Percentiles rank a stretch among this genome's conserved stretches.
phyloP scores from a whole-genome alignment of 1,140 invertebrate genomes.

The Zaprionus gabonicus region DNA sequence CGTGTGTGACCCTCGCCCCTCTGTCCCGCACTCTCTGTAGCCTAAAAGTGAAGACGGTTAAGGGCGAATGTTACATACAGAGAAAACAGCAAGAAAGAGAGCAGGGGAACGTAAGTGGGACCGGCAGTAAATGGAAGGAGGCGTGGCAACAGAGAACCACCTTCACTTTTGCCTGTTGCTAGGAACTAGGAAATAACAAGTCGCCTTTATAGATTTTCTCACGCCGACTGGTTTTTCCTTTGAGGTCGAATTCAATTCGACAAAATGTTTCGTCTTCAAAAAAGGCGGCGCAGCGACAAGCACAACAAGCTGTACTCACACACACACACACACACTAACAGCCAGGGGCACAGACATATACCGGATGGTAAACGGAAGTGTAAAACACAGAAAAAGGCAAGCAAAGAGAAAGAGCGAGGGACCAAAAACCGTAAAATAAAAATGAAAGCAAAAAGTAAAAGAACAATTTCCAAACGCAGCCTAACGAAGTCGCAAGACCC shows the following conservation, averaged over 20 bases:
- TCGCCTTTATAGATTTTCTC: slow-evolving; percentile 18
- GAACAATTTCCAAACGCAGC: no score
- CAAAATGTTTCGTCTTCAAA: slow-evolving; percentile 29
- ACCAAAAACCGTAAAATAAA: background rate
- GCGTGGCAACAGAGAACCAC: slow-evolving; percentile 11
- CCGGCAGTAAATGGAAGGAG: background rate
- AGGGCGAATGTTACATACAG: slow-evolving; percentile 13
- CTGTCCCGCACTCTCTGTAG: background rate
- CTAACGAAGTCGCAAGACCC: slow-evolving; percentile 7
- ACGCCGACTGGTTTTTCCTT: slow-evolving; percentile 21
- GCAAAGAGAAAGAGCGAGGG: background rate
- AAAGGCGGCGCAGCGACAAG: slow-evolving; percentile 23
- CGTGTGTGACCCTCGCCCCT: background rate
- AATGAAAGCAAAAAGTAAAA: background rate
- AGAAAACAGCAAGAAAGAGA: background rate
- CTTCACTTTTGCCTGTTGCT: slow-evolving; percentile 45
- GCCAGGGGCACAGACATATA: background rate
- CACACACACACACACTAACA: slow-evolving; percentile 17
- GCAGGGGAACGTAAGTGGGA: background rate
- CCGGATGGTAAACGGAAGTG: slow-evolving; percentile 64
- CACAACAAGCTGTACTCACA: slow-evolving; percentile 19
- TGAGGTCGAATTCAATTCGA: slow-evolving; percentile 57
- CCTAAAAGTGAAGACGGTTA: slow-evolving; percentile 33
- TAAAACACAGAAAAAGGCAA: slow-evolving; percentile 27
- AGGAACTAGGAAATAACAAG: slow-evolving; percentile 21